phyloP scores from a whole-genome alignment of 2,797 vertebrate species.

The Toxotes lorentzi region DNA sequence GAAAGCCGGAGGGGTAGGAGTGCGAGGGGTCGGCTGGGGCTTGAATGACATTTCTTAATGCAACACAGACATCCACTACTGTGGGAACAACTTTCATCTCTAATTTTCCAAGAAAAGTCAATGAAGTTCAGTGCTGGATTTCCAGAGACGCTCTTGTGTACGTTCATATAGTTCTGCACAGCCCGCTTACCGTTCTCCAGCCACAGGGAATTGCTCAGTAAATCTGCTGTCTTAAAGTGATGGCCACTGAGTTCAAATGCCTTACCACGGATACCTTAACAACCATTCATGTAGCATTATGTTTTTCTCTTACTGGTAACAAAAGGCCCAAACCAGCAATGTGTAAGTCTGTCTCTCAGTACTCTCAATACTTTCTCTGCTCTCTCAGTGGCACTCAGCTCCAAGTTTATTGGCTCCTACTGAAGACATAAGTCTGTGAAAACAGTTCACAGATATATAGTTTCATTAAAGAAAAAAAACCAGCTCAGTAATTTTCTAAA shows the following conservation, averaged over 20 bases:
- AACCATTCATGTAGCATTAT: not conserved
- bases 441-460: not conserved
- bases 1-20: slow-evolving; percentile 95
- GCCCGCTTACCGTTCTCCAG: too few species aligned
- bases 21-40: not conserved
- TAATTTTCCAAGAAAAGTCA: not conserved
- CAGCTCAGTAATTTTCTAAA: not conserved
- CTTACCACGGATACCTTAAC: not conserved
- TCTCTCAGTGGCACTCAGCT: not conserved
- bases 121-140: not conserved
- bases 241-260: not conserved
- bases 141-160: not conserved
- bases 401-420: not conserved
- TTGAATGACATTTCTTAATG: slow-evolving; percentile 21
- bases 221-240: not conserved
- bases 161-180: not conserved
- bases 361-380: not conserved
- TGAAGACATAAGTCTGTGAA: not conserved
- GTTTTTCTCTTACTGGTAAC: not conserved
- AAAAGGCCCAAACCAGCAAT: not conserved
- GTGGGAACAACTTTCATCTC: not conserved
- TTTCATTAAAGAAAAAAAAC: not conserved
- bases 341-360: too few species aligned
- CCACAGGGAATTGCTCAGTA: not conserved
- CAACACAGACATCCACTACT: not conserved